Conservation (phyloP, 1,140 invertebrate genomes). For the Solen grandis region DNA sequence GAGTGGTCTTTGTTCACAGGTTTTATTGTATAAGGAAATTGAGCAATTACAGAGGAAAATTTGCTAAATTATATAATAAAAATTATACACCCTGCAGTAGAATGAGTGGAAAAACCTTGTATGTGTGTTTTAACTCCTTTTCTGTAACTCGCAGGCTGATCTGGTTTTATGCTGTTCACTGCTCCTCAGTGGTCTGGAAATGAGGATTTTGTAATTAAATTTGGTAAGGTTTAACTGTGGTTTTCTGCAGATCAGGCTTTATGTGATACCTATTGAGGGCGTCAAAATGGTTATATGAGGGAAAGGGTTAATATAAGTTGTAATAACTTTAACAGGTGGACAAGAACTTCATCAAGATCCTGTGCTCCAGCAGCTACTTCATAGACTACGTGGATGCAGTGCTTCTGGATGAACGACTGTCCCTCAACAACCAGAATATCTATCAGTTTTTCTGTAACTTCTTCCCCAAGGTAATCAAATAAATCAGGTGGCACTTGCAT, state of each 20-base stretch:
- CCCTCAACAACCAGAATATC: conserved; percentile 88
- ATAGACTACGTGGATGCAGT: conserved; percentile 92
- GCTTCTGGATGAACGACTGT: conserved; percentile 89
- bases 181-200: too few relatives aligned
- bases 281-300: too few relatives aligned
- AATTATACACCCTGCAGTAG: neutral
- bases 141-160: too few relatives aligned
- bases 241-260: too few relatives aligned
- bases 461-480: conserved; percentile 91
- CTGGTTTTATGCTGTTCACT: too few relatives aligned
- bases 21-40: too few relatives aligned
- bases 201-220: too few relatives aligned
- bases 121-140: conserved; percentile 16
- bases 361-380: conserved; percentile 89
- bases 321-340: conserved; percentile 87
- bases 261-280: too few relatives aligned
- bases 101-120: neutral
- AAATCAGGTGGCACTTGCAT: too few relatives aligned
- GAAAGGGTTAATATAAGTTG: too few relatives aligned
- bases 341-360: conserved; percentile 88
- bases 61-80: neutral
- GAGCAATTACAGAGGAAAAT: neutral
- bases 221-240: too few relatives aligned
- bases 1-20: too few relatives aligned
- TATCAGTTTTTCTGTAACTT: conserved; percentile 91